phyloP scores from a whole-genome alignment of 1,140 invertebrate genomes.

The Drosophila grimshawi region DNA sequence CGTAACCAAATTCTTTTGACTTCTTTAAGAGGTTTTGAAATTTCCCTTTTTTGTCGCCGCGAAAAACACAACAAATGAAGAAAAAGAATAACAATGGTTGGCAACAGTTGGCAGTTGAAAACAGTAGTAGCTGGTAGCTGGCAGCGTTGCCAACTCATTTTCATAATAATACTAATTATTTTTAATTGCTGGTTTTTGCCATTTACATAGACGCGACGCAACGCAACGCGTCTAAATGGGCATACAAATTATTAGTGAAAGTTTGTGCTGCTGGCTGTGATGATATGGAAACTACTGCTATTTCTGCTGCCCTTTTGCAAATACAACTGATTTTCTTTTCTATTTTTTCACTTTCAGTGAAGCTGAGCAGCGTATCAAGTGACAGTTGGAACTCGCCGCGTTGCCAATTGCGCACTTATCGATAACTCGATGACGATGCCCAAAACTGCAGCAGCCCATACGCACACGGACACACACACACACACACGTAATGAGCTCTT shows the following conservation, averaged over 20 bases:
- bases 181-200: conserved; percentile 77
- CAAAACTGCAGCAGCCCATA: conserved; percentile 44
- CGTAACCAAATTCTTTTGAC: conserved; percentile 59
- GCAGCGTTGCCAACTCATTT: conserved; percentile 61
- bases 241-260: conserved; percentile 63
- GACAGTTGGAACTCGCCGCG: not conserved
- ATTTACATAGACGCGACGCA: conserved; percentile 56
- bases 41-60: conserved; percentile 65
- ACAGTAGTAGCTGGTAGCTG: not conserved
- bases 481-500: conserved; percentile 24
- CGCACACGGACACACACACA: conserved; percentile 24
- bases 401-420: conserved; percentile 33
- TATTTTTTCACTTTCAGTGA: conserved; percentile 41
- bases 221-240: conserved; percentile 38
- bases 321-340: conserved; percentile 51
- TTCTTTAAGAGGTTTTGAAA: conserved; percentile 54
- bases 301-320: conserved; percentile 26
- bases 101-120: conserved; percentile 45
- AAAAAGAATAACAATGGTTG: conserved; percentile 54
- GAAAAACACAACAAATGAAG: conserved; percentile 29
- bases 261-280: conserved; percentile 23
- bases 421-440: conserved; percentile 30
- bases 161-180: conserved; percentile 81
- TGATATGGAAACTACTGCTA: not conserved
- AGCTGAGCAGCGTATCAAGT: not conserved